Percentiles rank a stretch among this genome's conserved stretches.
These are phyloP conservation scores for Dryocosmus kuriphilus DNA, from an alignment of 2,888 invertebrate species.

Conservation along the genomic window DNA sequence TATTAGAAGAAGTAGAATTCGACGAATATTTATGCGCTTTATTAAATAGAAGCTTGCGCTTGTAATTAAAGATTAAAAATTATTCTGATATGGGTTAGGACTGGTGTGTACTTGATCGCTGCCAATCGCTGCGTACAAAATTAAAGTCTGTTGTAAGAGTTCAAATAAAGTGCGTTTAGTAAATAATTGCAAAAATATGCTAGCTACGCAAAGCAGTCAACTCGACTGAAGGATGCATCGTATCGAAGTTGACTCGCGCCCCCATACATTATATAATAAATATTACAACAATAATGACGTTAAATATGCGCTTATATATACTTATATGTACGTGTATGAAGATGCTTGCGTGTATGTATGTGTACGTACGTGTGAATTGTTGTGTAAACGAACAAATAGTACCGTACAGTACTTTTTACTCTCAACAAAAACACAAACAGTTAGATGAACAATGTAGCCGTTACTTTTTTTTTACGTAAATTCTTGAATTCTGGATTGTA, in stretches of 20 bases:
- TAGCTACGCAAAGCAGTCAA: conserved; percentile 57
- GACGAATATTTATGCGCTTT: too few species aligned
- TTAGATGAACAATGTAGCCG: conserved; percentile 52
- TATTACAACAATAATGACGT: conserved; percentile 45
- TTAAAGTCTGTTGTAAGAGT: too few species aligned
- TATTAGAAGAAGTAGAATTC: too few species aligned
- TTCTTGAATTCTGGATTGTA: conserved; percentile 72
- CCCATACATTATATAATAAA: conserved; percentile 21
- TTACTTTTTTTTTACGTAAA: conserved; percentile 59
- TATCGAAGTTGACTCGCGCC: conserved; percentile 51
- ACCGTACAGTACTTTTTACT: conserved; percentile 53
- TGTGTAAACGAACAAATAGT: conserved; percentile 31
- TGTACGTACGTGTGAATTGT: conserved; percentile 39
- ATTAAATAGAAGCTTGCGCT: too few species aligned
- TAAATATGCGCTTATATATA: conserved; percentile 37
- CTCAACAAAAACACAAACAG: conserved; percentile 56
- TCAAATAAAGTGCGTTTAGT: conserved; percentile 45
- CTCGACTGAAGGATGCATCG: conserved; percentile 58
- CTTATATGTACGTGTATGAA: conserved; percentile 42
- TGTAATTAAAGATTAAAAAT: too few species aligned
- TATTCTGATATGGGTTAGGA: too few species aligned
- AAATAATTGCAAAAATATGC: conserved; percentile 49
- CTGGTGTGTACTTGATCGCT: not conserved
- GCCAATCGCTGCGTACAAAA: not conserved
- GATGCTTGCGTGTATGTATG: conserved; percentile 34